A percentile compares a stretch with the other conserved stretches of the same genome.
Evolutionary conservation across 2,797 vertebrate species (phyloP).

Genomic region (Dallia pectoralis): DNA sequence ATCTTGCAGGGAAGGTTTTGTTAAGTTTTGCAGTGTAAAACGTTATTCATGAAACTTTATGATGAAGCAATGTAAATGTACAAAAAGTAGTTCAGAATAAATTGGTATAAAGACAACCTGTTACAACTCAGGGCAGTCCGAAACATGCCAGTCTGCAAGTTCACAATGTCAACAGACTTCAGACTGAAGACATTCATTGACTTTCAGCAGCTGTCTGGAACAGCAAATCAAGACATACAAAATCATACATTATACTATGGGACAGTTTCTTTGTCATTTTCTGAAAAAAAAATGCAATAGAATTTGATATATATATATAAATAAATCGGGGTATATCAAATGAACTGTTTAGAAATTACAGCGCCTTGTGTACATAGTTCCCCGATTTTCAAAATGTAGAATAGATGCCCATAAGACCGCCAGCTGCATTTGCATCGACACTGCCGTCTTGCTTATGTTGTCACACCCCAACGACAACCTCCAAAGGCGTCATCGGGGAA

Average conservation of each 20-base stretch:
- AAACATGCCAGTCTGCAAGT: conserved; percentile 15
- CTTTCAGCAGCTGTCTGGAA: conserved; percentile 72
- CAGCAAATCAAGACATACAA: conserved; percentile 50
- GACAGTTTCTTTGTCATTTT: conserved; percentile 29
- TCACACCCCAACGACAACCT: no score
- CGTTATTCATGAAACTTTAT: conserved; percentile 34
- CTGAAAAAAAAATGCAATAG: conserved; percentile 40
- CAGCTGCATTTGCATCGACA: no score
- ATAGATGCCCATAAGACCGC: no score
- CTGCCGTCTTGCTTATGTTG: no score
- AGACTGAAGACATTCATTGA: conserved; percentile 24
- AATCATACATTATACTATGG: conserved; percentile 19
- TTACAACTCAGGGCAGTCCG: conserved; percentile 9
- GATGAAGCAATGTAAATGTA: conserved; percentile 41
- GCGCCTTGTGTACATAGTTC: no score
- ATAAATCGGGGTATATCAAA: no score
- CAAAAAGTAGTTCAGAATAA: conserved; percentile 37
- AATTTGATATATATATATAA: conserved; percentile 34
- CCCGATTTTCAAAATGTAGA: no score
- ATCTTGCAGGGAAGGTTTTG: conserved; percentile 28
- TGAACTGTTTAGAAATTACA: no score
- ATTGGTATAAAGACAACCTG: conserved; percentile 16
- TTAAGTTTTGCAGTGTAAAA: conserved; percentile 58
- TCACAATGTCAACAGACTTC: conserved; percentile 14
- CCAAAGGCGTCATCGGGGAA: no score